These are phyloP conservation scores for Astreopora myriophthalma DNA, from an alignment of 64 coral and sea anemone genomes.

Conservation along the genomic window DNA sequence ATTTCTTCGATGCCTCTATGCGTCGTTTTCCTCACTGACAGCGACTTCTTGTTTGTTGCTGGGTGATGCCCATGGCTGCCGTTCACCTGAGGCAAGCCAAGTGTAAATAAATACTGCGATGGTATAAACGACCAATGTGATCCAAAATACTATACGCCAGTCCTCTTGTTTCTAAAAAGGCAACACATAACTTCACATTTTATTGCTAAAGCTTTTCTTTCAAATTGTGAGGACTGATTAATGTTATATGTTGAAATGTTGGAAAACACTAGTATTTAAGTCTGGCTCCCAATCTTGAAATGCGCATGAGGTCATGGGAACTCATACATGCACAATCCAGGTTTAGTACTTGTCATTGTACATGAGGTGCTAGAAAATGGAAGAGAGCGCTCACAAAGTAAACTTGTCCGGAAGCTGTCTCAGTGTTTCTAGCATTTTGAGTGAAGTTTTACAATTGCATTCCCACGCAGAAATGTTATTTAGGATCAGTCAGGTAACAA, in stretches of 20 bases:
- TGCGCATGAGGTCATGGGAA: no score
- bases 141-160: constrained; percentile 98
- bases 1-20: not conserved
- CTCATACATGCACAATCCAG: no score
- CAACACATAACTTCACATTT: not conserved
- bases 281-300: no score
- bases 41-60: not conserved
- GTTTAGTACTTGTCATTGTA: no score
- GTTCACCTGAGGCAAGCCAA: constrained; percentile 80
- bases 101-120: constrained; percentile 80
- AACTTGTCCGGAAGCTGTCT: no score
- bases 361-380: no score
- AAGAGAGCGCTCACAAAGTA: no score
- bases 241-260: no score
- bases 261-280: no score
- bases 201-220: not conserved
- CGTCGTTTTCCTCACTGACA: not conserved
- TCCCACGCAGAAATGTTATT: no score
- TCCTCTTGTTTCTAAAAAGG: constrained; percentile 95
- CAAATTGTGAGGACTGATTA: not conserved
- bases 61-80: constrained; percentile 80
- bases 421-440: not conserved
- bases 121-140: constrained; percentile 85
- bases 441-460: no score
- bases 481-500: no score